Conservation (phyloP, 2,888 invertebrate genomes). For the Dryobota labecula region DNA sequence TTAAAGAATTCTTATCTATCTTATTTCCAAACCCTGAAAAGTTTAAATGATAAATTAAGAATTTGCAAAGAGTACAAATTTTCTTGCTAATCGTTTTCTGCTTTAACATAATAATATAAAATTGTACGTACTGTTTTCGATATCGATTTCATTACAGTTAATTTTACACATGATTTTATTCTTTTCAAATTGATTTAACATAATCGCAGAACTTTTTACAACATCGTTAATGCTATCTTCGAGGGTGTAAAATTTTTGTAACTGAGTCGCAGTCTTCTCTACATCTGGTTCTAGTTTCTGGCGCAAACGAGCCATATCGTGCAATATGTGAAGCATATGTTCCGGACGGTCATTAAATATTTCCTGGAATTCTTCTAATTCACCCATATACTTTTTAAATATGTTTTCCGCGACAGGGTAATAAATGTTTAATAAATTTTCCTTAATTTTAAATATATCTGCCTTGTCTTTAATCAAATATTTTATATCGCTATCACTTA, state of each 20-base stretch:
- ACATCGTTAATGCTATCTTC: constrained; percentile 50
- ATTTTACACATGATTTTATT: constrained; percentile 65
- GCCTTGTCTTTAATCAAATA: constrained; percentile 66
- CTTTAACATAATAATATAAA: constrained; percentile 1
- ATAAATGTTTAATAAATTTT: constrained; percentile 57
- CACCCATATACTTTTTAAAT: constrained; percentile 54
- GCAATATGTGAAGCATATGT: constrained; percentile 73
- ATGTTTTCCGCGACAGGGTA: constrained; percentile 50
- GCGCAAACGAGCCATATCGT: constrained; percentile 63
- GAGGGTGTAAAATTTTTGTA: constrained; percentile 56
- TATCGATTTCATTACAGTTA: constrained; percentile 56
- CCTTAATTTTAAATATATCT: constrained; percentile 50
- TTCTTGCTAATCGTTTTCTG: neutral
- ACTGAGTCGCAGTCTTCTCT: constrained; percentile 35
- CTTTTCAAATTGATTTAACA: constrained; percentile 54
- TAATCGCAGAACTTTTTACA: constrained; percentile 30
- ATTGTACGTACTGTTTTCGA: constrained; percentile 32
- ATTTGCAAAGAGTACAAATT: neutral
- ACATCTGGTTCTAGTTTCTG: constrained; percentile 61
- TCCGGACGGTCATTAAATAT: constrained; percentile 65
- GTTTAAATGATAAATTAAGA: neutral
- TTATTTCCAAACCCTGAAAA: constrained; percentile 32
- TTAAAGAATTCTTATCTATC: neutral
- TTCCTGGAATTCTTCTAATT: constrained; percentile 59
- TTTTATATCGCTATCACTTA: constrained; percentile 66